These are phyloP conservation scores for Campodea augens DNA, from an alignment of 1,140 invertebrate species.

Conservation along the genomic window DNA sequence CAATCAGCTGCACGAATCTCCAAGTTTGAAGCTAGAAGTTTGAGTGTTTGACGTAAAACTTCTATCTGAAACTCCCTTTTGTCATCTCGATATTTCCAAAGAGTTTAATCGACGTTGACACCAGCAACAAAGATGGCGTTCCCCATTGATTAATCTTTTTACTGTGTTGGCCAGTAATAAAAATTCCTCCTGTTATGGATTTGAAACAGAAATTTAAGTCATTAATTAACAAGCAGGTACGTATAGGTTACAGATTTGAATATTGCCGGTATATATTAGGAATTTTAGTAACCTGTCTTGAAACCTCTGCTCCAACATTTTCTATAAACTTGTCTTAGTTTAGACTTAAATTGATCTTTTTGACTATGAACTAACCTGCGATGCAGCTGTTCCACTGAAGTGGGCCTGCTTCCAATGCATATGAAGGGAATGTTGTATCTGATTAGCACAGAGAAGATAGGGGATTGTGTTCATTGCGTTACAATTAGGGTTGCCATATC, in stretches of 20 bases:
- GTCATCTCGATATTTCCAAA: too few species aligned
- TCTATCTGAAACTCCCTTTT: too few species aligned
- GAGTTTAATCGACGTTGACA: not conserved
- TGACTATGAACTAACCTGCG: not conserved
- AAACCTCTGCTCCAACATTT: constrained; percentile 5
- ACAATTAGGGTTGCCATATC: too few species aligned
- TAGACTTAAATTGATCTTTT: not conserved
- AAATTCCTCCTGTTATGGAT: constrained; percentile 15
- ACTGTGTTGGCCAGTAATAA: not conserved
- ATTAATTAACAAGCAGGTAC: constrained; percentile 32
- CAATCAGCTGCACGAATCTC: too few species aligned
- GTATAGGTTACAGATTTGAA: too few species aligned
- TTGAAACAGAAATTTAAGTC: constrained; percentile 30
- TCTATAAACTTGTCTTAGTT: constrained; percentile 3
- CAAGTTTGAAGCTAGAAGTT: too few species aligned
- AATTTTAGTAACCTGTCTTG: constrained; percentile 1
- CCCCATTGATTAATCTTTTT: not conserved
- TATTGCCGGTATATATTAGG: constrained; percentile 1
- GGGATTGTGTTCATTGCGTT: too few species aligned
- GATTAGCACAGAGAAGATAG: too few species aligned
- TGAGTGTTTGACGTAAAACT: too few species aligned
- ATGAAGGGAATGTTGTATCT: too few species aligned
- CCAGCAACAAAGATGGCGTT: not conserved
- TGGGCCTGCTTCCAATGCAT: too few species aligned
- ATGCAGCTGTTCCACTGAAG: too few species aligned